Base-by-base conservation (phyloP, 1,140 invertebrate species). In the Drosophila littoralis region DNA sequence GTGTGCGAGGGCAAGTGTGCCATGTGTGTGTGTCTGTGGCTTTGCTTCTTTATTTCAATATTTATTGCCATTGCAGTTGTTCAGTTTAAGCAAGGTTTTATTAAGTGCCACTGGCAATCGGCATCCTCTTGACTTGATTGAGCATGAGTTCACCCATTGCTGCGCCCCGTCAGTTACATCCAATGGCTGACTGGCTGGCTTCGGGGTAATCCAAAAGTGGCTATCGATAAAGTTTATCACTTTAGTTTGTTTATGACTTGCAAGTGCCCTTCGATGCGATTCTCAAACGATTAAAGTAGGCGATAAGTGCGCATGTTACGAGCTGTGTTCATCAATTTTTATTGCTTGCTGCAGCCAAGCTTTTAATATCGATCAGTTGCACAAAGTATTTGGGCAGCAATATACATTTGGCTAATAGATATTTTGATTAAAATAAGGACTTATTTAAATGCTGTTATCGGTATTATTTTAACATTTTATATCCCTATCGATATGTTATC, bases 31-130 rank as follows among this genome's bases (percentile, higher is more conserved):
- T 54, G 43, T 45, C 36, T 63, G 35, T 57, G 43, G 50, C 8
- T 43, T 69, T 54, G 15, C 22, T 48, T 63, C 46, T 59, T 57
- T 38, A 64, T 58, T 70, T 65, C 46, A 43, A 75, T 72, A 78
- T 81, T 77, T 85, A 72, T 85, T 72, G 79, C 75, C 42, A 65
- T 68, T 72, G 68, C n/a, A 67, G 78, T 71, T 78, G 73, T 59
- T 67, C 67, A 72, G 70, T 73, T 85, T 70, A 67, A 51, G 50
- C 78, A 79, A 72, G 52, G 12, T 70, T 81, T 85, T 84, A 84
- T 85, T 81, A 86, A 84, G 82, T 78, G 82, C 74, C 75, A 65
- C 58, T 54, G 69, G 68, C 77, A 77, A 77, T 66, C 46, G 54
- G 35, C 36, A 64, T 55, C 42, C n/a, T 46, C 42, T 70, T 28